Evolutionary conservation across 2,113 vertebrate genomes (phyloP), one percentile per base, ranked within the genome.

Genomic region (Bucco capensis): DNA sequence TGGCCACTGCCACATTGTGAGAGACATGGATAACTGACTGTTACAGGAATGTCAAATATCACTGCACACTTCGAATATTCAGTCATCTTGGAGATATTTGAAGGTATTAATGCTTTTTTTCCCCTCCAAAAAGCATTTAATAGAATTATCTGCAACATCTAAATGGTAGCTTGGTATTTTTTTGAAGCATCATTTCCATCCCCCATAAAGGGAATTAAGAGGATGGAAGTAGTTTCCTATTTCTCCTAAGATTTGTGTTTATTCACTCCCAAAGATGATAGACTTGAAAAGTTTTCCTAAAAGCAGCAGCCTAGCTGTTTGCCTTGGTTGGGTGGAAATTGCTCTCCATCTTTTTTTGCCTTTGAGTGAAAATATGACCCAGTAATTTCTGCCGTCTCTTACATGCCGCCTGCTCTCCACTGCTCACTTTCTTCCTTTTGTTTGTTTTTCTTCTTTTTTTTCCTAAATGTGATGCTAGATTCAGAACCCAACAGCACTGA

Each of bases 1-100:
- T 49, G 47, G 12, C 4, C 3, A 6, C 0, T 13, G 31, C 2
- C 21, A 5, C 19, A 0, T 6, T 3, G 16, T 2, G 21, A 8
- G 38, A 38, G 58, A 2, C 14, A 0, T 6, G 15, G 25, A 6
- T 18, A 42, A 15, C 12, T 1, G 2, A 9, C 30, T 58, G 14
- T 24, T 47, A 24, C 4, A 14, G 33, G 7, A 74, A 19, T n/a
- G 17, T 40, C 31, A 53, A 6, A 13, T 24, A 46, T 0, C 28
- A 42, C 15, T 23, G 1, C 22, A 10, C 38, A 33, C 3, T 53
- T 66, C 25, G 22, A 21, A 2, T 0, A 2, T 28, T 42, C 28
- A 6, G 8, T 35, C 1, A 28, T 28, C n/a, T n/a, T n/a, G n/a
- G n/a, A n/a, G n/a, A n/a, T n/a, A n/a, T n/a, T n/a, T n/a, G n/a